Conservation (phyloP, 2,797 vertebrate species). For the Tiaroga cobitis region DNA sequence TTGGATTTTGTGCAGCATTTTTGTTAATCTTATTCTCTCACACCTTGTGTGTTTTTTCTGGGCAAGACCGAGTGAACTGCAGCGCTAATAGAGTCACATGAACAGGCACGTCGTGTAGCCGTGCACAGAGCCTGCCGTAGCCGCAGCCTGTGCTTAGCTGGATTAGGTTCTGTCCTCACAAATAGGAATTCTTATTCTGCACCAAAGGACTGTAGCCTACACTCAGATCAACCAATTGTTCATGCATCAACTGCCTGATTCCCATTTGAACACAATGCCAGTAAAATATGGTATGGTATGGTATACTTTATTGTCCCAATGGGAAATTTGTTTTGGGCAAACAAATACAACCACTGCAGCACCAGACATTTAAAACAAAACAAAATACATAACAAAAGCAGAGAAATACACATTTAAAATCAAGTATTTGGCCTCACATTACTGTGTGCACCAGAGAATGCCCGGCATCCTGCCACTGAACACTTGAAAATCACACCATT, state of each 20-base stretch:
- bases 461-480: too few relatives aligned
- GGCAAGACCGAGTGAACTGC: background rate
- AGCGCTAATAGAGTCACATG: background rate
- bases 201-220: background rate
- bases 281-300: too few relatives aligned
- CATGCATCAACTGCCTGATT: background rate
- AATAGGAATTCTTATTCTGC: slow-evolving; percentile 1
- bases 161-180: background rate
- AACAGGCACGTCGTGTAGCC: background rate
- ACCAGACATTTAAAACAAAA: too few relatives aligned
- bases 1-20: too few relatives aligned
- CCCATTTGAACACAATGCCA: background rate
- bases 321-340: too few relatives aligned
- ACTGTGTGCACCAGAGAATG: too few relatives aligned
- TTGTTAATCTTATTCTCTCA: background rate
- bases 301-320: too few relatives aligned
- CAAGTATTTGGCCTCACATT: too few relatives aligned
- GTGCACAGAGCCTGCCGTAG: background rate
- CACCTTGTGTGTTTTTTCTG: background rate
- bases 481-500: too few relatives aligned
- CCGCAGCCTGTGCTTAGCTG: background rate
- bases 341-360: too few relatives aligned
- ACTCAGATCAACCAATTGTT: slow-evolving; percentile 4
- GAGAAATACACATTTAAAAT: too few relatives aligned
- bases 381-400: too few relatives aligned